These are phyloP conservation scores for Leucophenga maculata DNA, from an alignment of 2,888 invertebrate species.

Conservation along the genomic window DNA sequence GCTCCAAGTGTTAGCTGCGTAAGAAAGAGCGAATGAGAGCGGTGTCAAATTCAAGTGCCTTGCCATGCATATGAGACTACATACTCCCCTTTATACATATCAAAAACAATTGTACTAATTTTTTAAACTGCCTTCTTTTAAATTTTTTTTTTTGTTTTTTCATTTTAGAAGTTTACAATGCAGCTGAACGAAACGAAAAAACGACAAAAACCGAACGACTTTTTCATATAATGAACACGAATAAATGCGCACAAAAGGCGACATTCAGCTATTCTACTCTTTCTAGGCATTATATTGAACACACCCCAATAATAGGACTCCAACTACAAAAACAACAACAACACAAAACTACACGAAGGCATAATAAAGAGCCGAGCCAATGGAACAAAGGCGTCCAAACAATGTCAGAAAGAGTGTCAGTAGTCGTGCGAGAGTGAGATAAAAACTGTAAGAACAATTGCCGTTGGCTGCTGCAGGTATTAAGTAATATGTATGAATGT, in stretches of 20 bases:
- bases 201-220: constrained; percentile 23
- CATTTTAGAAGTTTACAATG: not conserved
- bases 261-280: constrained; percentile 34
- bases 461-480: constrained; percentile 28
- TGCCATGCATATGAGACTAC: too few relatives aligned
- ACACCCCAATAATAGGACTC: constrained; percentile 51
- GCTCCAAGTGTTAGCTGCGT: too few relatives aligned
- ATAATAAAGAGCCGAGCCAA: constrained; percentile 62
- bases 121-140: too few relatives aligned
- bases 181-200: not conserved
- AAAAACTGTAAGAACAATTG: constrained; percentile 27
- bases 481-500: not conserved
- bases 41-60: too few relatives aligned
- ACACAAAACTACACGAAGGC: constrained; percentile 40
- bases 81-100: too few relatives aligned
- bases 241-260: constrained; percentile 23
- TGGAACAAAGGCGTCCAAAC: constrained; percentile 59
- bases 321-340: constrained; percentile 60
- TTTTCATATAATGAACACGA: constrained; percentile 28
- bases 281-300: constrained; percentile 59
- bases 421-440: constrained; percentile 41
- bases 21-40: too few relatives aligned
- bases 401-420: constrained; percentile 47
- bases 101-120: too few relatives aligned
- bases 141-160: too few relatives aligned